phyloP scores from a whole-genome alignment of 2,888 invertebrate species.

The Helleia helle region DNA sequence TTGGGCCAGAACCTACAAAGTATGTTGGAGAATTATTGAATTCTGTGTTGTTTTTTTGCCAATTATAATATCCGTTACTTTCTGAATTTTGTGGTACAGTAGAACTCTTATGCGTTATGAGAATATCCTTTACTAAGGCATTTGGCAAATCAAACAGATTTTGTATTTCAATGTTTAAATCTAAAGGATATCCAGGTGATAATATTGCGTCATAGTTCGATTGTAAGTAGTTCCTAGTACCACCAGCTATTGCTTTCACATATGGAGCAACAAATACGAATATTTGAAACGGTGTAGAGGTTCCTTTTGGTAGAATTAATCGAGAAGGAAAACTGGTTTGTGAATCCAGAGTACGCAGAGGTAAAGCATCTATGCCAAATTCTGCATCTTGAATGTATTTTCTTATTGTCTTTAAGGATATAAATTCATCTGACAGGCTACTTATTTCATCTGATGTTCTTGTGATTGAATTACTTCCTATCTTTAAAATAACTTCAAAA shows the following conservation, averaged over 20 bases:
- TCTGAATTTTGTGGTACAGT: slow-evolving; percentile 18
- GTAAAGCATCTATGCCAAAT: slow-evolving; percentile 63
- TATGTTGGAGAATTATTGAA: slow-evolving; percentile 14
- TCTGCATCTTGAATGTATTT: slow-evolving; percentile 75
- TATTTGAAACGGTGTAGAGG: slow-evolving; percentile 73
- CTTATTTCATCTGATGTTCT: slow-evolving; percentile 76
- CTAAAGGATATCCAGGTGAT: slow-evolving; percentile 82
- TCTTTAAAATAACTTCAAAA: slow-evolving; percentile 72
- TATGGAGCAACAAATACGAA: slow-evolving; percentile 76
- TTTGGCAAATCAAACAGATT: slow-evolving; percentile 50
- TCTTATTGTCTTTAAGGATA: slow-evolving; percentile 73
- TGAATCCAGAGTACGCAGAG: slow-evolving; percentile 58
- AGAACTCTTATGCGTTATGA: slow-evolving; percentile 40
- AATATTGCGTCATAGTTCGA: slow-evolving; percentile 44
- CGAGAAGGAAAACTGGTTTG: slow-evolving; percentile 79
- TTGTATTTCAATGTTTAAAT: slow-evolving; percentile 73
- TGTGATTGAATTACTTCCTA: slow-evolving; percentile 77
- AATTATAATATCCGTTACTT: slow-evolving; percentile 13
- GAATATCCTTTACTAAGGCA: slow-evolving; percentile 44
- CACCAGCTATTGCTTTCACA: slow-evolving; percentile 36
- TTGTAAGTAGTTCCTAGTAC: slow-evolving; percentile 47
- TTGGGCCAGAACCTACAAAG: slow-evolving; percentile 14
- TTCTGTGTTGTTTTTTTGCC: slow-evolving; percentile 19
- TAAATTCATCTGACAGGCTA: slow-evolving; percentile 74
- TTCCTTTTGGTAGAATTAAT: slow-evolving; percentile 81